These are phyloP conservation scores for Kryptolebias marmoratus DNA, from an alignment of 2,113 vertebrate species.

Conservation along the genomic window DNA sequence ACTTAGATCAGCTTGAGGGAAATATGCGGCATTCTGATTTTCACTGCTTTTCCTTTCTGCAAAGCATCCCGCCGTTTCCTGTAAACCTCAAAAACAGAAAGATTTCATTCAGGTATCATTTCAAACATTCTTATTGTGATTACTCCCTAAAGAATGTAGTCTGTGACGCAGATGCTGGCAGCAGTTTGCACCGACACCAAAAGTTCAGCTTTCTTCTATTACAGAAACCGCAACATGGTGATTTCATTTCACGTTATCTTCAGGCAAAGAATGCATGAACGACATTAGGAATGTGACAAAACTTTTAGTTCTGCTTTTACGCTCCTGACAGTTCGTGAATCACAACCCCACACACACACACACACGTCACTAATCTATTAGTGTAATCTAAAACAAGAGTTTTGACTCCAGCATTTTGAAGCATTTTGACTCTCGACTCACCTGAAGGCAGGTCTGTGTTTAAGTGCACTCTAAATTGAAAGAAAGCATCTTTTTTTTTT, in stretches of 20 bases:
- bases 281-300: constrained; percentile 24
- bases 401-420: background rate
- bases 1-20: too few relatives aligned
- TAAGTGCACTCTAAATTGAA: background rate
- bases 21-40: too few relatives aligned
- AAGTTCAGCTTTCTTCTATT: background rate
- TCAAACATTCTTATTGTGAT: too few relatives aligned
- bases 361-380: constrained; percentile 40
- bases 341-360: constrained; percentile 39
- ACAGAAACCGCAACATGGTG: constrained; percentile 3
- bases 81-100: too few relatives aligned
- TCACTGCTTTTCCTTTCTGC: too few relatives aligned
- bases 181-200: too few relatives aligned
- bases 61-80: too few relatives aligned
- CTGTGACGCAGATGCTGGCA: too few relatives aligned
- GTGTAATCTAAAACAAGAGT: background rate
- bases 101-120: too few relatives aligned
- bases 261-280: constrained; percentile 31
- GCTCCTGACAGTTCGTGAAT: constrained; percentile 26
- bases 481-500: background rate
- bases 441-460: constrained; percentile 6
- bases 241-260: constrained; percentile 16
- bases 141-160: too few relatives aligned
- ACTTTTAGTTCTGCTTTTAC: constrained; percentile 62
- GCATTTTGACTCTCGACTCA: background rate